Conservation (phyloP, 2,797 vertebrate species). For the Semotilus atromaculatus region DNA sequence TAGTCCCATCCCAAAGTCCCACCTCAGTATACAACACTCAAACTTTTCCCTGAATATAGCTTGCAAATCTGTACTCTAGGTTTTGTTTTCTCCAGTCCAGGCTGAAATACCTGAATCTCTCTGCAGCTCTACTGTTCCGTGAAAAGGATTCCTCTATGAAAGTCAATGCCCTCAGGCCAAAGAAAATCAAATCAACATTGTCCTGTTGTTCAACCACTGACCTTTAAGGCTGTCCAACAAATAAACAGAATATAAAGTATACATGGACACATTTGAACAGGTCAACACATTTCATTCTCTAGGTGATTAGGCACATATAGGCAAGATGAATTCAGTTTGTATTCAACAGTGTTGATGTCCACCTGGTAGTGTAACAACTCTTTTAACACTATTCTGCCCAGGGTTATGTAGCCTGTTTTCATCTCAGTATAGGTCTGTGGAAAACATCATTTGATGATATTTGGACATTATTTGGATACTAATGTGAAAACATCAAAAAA, state of each 20-base stretch:
- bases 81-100: neutral
- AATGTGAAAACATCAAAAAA: too few species aligned
- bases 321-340: neutral
- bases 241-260: conserved; percentile 19
- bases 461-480: too few species aligned
- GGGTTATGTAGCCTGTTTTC: neutral
- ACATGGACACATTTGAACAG: conserved; percentile 7
- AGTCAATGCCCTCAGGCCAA: conserved; percentile 21
- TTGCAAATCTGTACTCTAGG: neutral
- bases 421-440: neutral
- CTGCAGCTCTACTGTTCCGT: neutral
- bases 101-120: neutral
- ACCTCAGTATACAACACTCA: conserved; percentile 13
- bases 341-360: neutral
- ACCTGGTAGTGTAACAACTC: neutral
- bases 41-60: conserved; percentile 5
- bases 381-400: neutral
- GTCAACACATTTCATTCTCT: neutral
- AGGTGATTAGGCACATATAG: neutral
- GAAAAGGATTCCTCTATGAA: conserved; percentile 22
- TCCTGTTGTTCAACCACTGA: conserved; percentile 29
- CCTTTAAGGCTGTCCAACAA: conserved; percentile 31
- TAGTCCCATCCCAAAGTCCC: conserved; percentile 26
- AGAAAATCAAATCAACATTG: conserved; percentile 25
- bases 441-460: neutral